These are phyloP conservation scores for Heliconius ethilla DNA, from an alignment of 2,888 invertebrate species.

Conservation along the genomic window DNA sequence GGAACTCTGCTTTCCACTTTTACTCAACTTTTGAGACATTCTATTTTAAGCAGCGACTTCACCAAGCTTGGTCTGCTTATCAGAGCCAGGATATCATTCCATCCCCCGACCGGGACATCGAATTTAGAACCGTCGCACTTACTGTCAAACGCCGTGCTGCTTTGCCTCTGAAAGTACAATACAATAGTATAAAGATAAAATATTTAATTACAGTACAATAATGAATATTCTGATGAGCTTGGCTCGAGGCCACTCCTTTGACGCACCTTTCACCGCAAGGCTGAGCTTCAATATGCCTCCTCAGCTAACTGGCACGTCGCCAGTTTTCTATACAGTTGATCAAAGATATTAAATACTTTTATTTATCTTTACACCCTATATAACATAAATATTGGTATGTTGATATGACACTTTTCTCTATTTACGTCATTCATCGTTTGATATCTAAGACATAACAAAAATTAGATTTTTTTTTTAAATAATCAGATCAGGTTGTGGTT, in stretches of 20 bases:
- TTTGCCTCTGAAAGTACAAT: not conserved
- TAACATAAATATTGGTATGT: not conserved
- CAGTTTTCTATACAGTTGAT: conserved; percentile 2
- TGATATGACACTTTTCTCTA: not conserved
- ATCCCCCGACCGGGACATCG: not conserved
- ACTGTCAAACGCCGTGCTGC: not conserved
- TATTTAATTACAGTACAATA: not conserved
- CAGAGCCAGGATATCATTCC: not conserved
- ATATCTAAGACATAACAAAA: too few species aligned
- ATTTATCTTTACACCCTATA: not conserved
- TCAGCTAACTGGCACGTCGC: conserved; percentile 4
- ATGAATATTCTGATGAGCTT: conserved; percentile 15
- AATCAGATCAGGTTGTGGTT: too few species aligned
- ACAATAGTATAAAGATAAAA: not conserved
- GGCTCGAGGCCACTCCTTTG: conserved; percentile 13
- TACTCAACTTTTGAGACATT: too few species aligned
- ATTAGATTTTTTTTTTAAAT: too few species aligned
- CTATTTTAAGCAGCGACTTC: not conserved
- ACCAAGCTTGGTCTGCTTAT: not conserved
- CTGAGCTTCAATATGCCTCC: not conserved
- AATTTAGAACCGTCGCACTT: not conserved
- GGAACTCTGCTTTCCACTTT: too few species aligned
- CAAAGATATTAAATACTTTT: not conserved
- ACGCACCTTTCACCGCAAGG: conserved; percentile 9
- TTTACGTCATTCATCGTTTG: not conserved